These are phyloP conservation scores for Thamnaconus septentrionalis DNA, from an alignment of 2,113 vertebrate genomes.

Conservation along the genomic window DNA sequence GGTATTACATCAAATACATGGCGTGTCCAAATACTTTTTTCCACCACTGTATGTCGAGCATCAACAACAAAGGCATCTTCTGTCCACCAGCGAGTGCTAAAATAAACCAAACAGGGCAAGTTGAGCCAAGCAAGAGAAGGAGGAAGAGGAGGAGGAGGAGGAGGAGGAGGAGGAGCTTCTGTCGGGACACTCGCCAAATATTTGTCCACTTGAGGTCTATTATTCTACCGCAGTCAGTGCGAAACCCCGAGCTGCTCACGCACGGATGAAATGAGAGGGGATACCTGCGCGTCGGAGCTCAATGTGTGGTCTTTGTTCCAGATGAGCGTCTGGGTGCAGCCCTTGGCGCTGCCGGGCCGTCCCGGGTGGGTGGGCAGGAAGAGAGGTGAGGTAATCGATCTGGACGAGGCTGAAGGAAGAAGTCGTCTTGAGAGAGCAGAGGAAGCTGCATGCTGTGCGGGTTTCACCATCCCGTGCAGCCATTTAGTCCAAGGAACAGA, in stretches of 20 bases:
- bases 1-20: too few species aligned
- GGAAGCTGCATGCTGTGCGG: constrained; percentile 20
- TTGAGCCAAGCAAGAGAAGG: too few species aligned
- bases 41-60: too few species aligned
- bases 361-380: constrained; percentile 53
- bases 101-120: too few species aligned
- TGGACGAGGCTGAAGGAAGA: constrained; percentile 5
- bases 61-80: too few species aligned
- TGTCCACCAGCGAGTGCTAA: too few species aligned
- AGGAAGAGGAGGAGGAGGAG: too few species aligned
- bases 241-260: too few species aligned
- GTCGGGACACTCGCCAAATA: constrained; percentile 18
- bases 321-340: constrained; percentile 65
- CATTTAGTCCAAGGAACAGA: too few species aligned
- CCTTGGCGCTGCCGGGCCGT: constrained; percentile 36
- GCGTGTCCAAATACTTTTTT: too few species aligned
- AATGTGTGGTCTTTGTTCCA: constrained; percentile 12
- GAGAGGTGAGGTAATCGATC: constrained; percentile 9
- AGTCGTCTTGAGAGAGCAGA: constrained; percentile 14
- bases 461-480: background rate
- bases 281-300: constrained; percentile 38
- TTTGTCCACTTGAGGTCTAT: constrained; percentile 5
- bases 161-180: too few species aligned
- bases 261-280: background rate
- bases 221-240: too few species aligned